Evolutionary conservation across 1,140 invertebrate genomes (phyloP), one percentile per base, ranked within the genome.

Genomic region (Drosophila ambigua): DNA sequence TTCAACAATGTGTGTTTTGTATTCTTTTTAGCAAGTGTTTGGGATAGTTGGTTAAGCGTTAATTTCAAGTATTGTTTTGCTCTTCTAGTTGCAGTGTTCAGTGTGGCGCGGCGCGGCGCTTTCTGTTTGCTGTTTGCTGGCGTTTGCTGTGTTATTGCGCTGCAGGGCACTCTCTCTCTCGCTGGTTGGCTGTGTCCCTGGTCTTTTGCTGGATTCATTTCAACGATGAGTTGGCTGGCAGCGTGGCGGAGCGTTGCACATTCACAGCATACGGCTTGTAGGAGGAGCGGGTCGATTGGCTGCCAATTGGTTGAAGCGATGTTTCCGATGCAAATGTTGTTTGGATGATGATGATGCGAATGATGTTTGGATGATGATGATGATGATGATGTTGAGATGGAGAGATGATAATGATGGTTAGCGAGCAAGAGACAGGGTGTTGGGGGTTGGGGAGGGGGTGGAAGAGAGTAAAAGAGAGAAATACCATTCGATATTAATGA

Each of bases 201-300:
- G 69, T 13, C 23, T 15, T 15, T 58, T 26, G 55, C 43, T 16
- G 66, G 43, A 46, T 54, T 73, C 69, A 74, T 72, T 92, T 92
- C 58, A 92, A 92, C 58, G 94, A 94, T 52, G 91, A 91, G 89
- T 95, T 95, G 46, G 94, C 94, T 78, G 95, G 95, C 77, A 95
- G 93, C 63, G 94, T 95, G 46, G 95, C 95, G 59, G 95, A 95
- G 92, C 94, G 93, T 92, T 95, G 94, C 80, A 94, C 94, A 75
- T 92, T 92, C 11, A 91, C 85, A 82, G 94, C 91, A 75, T 94
- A 95, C 82, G 94, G 94, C 92, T 95, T 95, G 80, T 95, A 92
- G 69, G 94, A 94, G 75, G 95, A 95, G 85, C 95, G 94, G 59
- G 95, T 95, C 20, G 95, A 96, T 93, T 96, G 91, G 79, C 91